Evolutionary conservation across 2,888 invertebrate genomes (phyloP).

Genomic region (Euzophera pinguis): DNA sequence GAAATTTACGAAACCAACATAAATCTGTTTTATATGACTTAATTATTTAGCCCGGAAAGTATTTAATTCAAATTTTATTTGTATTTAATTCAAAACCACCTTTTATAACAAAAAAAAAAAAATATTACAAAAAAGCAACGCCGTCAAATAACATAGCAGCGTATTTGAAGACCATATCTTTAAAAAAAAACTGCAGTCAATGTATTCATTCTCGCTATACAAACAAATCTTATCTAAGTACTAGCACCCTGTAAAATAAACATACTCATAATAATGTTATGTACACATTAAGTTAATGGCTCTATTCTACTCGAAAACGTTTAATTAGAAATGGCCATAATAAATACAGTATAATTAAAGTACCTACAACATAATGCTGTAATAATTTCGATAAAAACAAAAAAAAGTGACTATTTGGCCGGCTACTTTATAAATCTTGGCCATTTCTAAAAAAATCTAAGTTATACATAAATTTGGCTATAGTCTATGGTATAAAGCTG

Average conservation of each 20-base stretch:
- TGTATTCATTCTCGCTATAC: constrained; percentile 38
- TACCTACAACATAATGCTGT: neutral
- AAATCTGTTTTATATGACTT: too few relatives aligned
- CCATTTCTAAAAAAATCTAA: neutral
- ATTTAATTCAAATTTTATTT: too few relatives aligned
- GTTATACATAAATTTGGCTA: constrained; percentile 15
- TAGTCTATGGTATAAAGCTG: constrained; percentile 30
- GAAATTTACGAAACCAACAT: too few relatives aligned
- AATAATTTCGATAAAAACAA: too few relatives aligned
- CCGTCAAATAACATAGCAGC: neutral
- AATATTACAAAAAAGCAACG: constrained; percentile 2
- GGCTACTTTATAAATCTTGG: constrained; percentile 10
- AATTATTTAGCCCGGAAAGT: too few relatives aligned
- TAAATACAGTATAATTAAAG: constrained; percentile 21
- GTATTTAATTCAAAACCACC: too few relatives aligned
- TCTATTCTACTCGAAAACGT: constrained; percentile 39
- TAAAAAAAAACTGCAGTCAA: constrained; percentile 34
- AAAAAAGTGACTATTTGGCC: too few relatives aligned
- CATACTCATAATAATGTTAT: constrained; percentile 53
- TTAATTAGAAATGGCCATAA: constrained; percentile 26
- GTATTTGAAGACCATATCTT: neutral
- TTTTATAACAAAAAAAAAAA: neutral
- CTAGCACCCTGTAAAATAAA: constrained; percentile 69
- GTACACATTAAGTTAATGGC: constrained; percentile 46
- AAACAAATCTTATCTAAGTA: constrained; percentile 53